A percentile compares a stretch with the other conserved stretches of the same genome.
Evolutionary conservation across 1,140 invertebrate genomes (phyloP).

Genomic region (Asbolus verrucosus): DNA sequence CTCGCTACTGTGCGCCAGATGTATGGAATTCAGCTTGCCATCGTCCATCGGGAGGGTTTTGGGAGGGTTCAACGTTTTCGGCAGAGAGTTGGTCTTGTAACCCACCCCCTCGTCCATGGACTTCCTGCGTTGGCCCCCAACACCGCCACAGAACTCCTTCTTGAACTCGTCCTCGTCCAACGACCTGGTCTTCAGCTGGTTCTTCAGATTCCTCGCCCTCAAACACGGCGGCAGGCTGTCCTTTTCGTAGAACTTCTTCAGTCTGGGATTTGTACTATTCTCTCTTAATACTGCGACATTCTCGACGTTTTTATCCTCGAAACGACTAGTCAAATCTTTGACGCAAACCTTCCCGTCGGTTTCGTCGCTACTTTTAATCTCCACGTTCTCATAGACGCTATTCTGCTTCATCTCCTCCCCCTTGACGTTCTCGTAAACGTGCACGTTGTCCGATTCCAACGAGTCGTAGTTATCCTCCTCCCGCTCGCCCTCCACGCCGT

Average conservation of each 20-base stretch:
- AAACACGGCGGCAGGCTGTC: slow-evolving; percentile 69
- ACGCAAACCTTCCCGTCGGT: slow-evolving; percentile 51
- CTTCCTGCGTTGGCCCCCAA: slow-evolving; percentile 62
- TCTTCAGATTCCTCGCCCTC: slow-evolving; percentile 69
- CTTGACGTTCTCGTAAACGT: slow-evolving; percentile 60
- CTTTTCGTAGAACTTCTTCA: slow-evolving; percentile 56
- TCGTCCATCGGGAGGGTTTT: slow-evolving; percentile 70
- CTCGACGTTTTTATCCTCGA: slow-evolving; percentile 49
- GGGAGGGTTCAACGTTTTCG: slow-evolving; percentile 68
- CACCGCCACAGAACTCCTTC: slow-evolving; percentile 70
- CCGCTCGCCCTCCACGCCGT: slow-evolving; percentile 14
- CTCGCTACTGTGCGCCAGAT: slow-evolving; percentile 58
- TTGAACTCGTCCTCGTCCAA: slow-evolving; percentile 78
- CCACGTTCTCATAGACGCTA: slow-evolving; percentile 43
- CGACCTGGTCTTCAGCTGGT: slow-evolving; percentile 76
- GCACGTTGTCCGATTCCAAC: slow-evolving; percentile 53
- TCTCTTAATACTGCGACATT: too few relatives aligned
- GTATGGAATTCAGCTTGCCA: slow-evolving; percentile 52
- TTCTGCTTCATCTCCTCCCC: slow-evolving; percentile 49
- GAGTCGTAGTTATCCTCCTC: slow-evolving; percentile 57
- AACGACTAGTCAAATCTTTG: slow-evolving; percentile 56
- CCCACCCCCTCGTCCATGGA: slow-evolving; percentile 68
- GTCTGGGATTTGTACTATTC: slow-evolving; percentile 36
- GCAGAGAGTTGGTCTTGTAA: slow-evolving; percentile 64
- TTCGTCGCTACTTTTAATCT: too few relatives aligned